A percentile compares a stretch with the other conserved stretches of the same genome.
Evolutionary conservation across 64 coral and sea anemone genomes (phyloP).

Genomic region (Montipora capricornis): DNA sequence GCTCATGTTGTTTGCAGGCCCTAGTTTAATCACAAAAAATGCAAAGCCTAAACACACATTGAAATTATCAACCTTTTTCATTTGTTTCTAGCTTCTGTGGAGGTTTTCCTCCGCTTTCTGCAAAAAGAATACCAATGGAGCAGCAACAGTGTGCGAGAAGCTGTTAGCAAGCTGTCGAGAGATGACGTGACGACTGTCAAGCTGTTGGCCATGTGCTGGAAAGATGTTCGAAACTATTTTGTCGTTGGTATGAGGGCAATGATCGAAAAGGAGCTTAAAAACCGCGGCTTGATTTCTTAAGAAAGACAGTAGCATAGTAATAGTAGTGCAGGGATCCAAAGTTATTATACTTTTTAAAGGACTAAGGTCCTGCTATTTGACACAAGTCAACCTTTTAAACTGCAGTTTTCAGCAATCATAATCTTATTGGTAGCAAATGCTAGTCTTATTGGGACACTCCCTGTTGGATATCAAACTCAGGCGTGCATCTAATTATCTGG

Average conservation of each 20-base stretch:
- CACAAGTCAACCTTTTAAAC: too few relatives aligned
- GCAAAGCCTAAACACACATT: background rate
- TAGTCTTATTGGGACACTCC: too few relatives aligned
- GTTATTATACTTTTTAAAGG: too few relatives aligned
- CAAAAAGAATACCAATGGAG: constrained; percentile 38
- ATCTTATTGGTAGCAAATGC: too few relatives aligned
- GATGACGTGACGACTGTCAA: constrained; percentile 51
- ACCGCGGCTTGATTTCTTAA: constrained; percentile 4
- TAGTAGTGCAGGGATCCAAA: too few relatives aligned
- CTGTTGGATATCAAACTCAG: too few relatives aligned
- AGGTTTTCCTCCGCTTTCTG: constrained; percentile 35
- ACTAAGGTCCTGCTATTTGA: too few relatives aligned
- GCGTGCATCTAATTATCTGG: too few relatives aligned
- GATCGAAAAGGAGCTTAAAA: constrained; percentile 31
- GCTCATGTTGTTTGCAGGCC: too few relatives aligned
- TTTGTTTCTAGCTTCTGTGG: constrained; percentile 33
- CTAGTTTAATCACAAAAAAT: background rate
- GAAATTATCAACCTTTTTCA: background rate
- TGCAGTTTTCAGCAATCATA: too few relatives aligned
- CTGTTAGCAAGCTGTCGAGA: background rate
- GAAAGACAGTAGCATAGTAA: background rate
- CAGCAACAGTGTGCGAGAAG: background rate
- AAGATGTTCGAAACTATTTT: background rate
- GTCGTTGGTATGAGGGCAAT: constrained; percentile 1
- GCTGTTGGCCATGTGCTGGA: constrained; percentile 54